A percentile compares a stretch with the other conserved stretches of the same genome.
These are phyloP conservation scores for Xanthia icteritia DNA, from an alignment of 2,888 invertebrate species.

Conservation along the genomic window DNA sequence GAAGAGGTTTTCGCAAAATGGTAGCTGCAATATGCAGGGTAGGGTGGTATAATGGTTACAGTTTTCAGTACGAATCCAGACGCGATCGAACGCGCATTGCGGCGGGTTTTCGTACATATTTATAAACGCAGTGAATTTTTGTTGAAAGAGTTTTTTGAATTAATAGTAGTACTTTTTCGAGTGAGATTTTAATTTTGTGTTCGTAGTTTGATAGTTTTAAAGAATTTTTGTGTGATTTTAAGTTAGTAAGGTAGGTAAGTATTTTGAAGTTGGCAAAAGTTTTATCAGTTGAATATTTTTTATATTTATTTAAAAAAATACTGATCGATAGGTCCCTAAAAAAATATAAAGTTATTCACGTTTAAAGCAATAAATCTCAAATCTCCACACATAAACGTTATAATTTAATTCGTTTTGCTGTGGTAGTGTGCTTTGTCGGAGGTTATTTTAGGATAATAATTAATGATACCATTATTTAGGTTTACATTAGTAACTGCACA, in stretches of 20 bases:
- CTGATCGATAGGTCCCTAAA: not conserved
- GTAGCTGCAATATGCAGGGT: constrained; percentile 61
- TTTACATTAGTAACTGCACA: not conserved
- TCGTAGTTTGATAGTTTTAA: not conserved
- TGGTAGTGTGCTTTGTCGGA: not conserved
- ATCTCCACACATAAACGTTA: not conserved
- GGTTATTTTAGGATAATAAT: constrained; percentile 24
- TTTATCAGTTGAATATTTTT: not conserved
- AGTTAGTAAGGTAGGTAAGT: constrained; percentile 5
- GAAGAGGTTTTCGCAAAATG: constrained; percentile 57
- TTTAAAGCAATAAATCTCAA: constrained; percentile 2
- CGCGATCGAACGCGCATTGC: constrained; percentile 76
- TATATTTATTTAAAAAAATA: too few relatives aligned
- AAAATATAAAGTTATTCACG: not conserved
- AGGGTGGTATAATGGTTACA: constrained; percentile 70
- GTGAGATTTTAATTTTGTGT: not conserved
- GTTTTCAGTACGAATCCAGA: constrained; percentile 75
- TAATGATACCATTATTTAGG: constrained; percentile 23
- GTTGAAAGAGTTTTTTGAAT: not conserved
- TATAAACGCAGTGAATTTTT: not conserved
- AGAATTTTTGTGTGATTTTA: not conserved
- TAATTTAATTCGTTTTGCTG: not conserved
- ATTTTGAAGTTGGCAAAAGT: constrained; percentile 30
- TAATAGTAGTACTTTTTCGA: not conserved
- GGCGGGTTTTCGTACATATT: constrained; percentile 43